Percentiles rank a stretch among this genome's conserved stretches.
Conservation (phyloP, 2,797 vertebrate species). For the Phrynocephalus guinanensis region DNA sequence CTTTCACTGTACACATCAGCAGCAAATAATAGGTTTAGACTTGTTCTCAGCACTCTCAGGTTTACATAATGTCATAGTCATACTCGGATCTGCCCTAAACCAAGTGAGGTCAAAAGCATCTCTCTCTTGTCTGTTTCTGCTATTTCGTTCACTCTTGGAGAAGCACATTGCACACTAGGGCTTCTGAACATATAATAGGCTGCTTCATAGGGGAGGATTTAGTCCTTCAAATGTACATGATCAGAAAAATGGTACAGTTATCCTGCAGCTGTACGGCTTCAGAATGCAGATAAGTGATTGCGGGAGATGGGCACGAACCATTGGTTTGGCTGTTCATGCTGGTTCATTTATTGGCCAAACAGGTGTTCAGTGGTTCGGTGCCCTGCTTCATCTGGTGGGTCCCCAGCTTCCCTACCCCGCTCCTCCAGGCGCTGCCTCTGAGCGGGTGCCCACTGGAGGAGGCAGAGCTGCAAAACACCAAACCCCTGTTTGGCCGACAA, state of each 20-base stretch:
- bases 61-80: conserved; percentile 50
- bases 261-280: neutral
- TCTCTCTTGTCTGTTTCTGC: conserved; percentile 47
- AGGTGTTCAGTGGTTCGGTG: too few species aligned
- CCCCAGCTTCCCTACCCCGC: too few species aligned
- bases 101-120: conserved; percentile 28
- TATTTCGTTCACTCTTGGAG: conserved; percentile 38
- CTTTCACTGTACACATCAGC: conserved; percentile 43
- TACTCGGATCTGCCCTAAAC: conserved; percentile 53
- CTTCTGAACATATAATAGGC: neutral
- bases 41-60: conserved; percentile 37
- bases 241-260: neutral
- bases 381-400: too few species aligned
- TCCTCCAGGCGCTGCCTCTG: too few species aligned
- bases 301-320: too few species aligned
- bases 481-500: too few species aligned
- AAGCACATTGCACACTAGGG: neutral
- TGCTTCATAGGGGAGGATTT: neutral
- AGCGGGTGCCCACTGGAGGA: too few species aligned
- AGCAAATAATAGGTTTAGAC: conserved; percentile 51
- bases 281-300: neutral
- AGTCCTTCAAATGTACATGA: neutral
- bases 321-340: too few species aligned
- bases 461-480: too few species aligned
- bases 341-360: too few species aligned